These are phyloP conservation scores for Spea hammondii DNA, from an alignment of 2,797 vertebrate species.

Conservation along the genomic window DNA sequence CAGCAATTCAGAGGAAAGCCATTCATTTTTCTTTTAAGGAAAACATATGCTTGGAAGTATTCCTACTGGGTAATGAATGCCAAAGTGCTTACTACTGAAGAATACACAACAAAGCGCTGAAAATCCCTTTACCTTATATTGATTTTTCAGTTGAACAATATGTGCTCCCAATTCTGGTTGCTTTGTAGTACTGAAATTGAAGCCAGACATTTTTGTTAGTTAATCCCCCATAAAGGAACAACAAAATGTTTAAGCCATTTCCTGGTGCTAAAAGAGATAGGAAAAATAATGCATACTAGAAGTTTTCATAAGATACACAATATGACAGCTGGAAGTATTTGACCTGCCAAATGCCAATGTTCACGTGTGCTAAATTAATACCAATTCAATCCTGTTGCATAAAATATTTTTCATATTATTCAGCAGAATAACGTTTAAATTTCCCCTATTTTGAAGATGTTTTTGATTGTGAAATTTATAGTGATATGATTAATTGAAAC, in stretches of 20 bases:
- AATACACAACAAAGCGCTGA: constrained; percentile 7
- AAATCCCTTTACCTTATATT: constrained; percentile 22
- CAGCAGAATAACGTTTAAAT: too few species aligned
- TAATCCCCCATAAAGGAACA: constrained; percentile 32
- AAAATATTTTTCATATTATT: neutral
- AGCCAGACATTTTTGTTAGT: constrained; percentile 28
- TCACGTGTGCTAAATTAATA: neutral
- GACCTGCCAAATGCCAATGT: neutral
- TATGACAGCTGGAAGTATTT: neutral
- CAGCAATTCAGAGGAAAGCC: constrained; percentile 24
- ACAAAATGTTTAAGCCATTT: constrained; percentile 12
- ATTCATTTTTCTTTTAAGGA: constrained; percentile 26
- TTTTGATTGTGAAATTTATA: too few species aligned
- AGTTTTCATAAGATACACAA: neutral
- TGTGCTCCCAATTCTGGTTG: constrained; percentile 13
- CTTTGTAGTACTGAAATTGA: constrained; percentile 20
- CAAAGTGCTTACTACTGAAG: constrained; percentile 36
- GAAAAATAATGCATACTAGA: neutral
- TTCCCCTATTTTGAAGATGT: too few species aligned
- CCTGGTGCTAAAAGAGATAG: neutral
- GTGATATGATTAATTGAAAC: too few species aligned
- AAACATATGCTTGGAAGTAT: constrained; percentile 38
- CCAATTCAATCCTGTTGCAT: neutral
- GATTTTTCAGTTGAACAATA: constrained; percentile 21
- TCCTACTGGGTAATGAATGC: constrained; percentile 6